These are phyloP conservation scores for Zygogramma bicolorata DNA, from an alignment of 2,888 invertebrate species.

Conservation along the genomic window DNA sequence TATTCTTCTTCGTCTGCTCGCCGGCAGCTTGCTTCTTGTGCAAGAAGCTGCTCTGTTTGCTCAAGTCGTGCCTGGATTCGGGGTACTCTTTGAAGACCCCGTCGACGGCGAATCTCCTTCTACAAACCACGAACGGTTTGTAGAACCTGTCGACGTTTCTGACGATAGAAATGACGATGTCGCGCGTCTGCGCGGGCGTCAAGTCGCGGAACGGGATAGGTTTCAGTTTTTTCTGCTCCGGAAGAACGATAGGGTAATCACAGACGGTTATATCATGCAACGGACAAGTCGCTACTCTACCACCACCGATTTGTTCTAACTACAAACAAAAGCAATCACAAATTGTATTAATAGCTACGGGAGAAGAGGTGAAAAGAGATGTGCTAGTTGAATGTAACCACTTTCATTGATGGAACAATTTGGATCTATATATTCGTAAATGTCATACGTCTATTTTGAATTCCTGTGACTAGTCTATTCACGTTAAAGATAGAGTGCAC, in stretches of 20 bases:
- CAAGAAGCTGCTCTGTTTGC: constrained; percentile 53
- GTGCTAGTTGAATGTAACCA: neutral
- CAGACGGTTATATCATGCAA: constrained; percentile 51
- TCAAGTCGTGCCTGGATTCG: constrained; percentile 34
- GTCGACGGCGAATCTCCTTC: constrained; percentile 62
- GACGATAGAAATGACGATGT: constrained; percentile 63
- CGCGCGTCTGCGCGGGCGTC: constrained; percentile 43
- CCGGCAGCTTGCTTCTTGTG: constrained; percentile 43
- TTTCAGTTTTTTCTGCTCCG: constrained; percentile 48
- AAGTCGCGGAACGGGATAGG: constrained; percentile 49
- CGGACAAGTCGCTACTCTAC: constrained; percentile 49
- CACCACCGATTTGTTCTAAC: constrained; percentile 61
- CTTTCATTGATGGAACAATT: no score
- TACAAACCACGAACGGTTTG: constrained; percentile 59
- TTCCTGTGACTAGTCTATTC: no score
- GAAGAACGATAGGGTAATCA: constrained; percentile 53
- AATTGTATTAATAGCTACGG: constrained; percentile 34
- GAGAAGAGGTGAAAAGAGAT: constrained; percentile 6
- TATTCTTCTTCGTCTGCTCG: constrained; percentile 26
- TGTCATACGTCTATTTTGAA: no score
- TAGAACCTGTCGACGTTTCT: constrained; percentile 65
- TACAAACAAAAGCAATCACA: constrained; percentile 56
- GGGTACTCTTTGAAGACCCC: constrained; percentile 64
- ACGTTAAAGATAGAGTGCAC: no score
- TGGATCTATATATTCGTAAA: no score